Evolutionary conservation across 92 coral and sea anemone genomes (phyloP), one percentile per base, ranked within the genome.

Genomic region (Phymanthus crucifer): DNA sequence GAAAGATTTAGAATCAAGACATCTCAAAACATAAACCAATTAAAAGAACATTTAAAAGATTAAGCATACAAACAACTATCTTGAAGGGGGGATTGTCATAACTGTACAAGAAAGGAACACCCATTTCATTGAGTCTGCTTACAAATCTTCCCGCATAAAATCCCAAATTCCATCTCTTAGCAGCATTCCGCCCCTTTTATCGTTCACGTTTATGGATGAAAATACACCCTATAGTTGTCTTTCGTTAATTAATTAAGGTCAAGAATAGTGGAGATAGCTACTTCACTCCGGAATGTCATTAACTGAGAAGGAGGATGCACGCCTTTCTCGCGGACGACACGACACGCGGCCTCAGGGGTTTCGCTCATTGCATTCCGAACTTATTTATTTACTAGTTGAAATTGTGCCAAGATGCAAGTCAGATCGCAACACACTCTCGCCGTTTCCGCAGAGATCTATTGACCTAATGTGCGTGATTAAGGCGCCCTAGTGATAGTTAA

Each of bases 181-280:
- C n/a, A 43, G 14, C 27, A 21, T 54, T 54, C 4, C 8, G 27
- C 10, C 27, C 1, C 27, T 1, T 54, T 54, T 54, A 19, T 1
- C 1, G 26, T 61, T 61, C 1, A 61, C 68, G 68, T 24, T 61
- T 61, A 61, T 29, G 0, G 36, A 33, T 61, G 68, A 29, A 24
- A 1, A 61, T 12, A 61, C 27, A 27, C 6, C 33, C 29, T 61
- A 7, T 11, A 10, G 10, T 61, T 27, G 68, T 26, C 68, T 61
- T 24, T 61, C 68, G 33, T 61, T 24, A 27, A 24, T n/a, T n/a
- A n/a, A n/a, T n/a, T 61, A 61, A 61, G 68, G 68, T 61, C 68
- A 61, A 61, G 68, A 27, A 6, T 24, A 11, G 18, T 0, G 12
- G 14, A n/a, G n/a, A n/a, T n/a, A n/a, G 5, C 66, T 58, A 19